These are phyloP conservation scores for Schizopygopsis pylzovi DNA, from an alignment of 2,797 vertebrate species.

Conservation along the genomic window DNA sequence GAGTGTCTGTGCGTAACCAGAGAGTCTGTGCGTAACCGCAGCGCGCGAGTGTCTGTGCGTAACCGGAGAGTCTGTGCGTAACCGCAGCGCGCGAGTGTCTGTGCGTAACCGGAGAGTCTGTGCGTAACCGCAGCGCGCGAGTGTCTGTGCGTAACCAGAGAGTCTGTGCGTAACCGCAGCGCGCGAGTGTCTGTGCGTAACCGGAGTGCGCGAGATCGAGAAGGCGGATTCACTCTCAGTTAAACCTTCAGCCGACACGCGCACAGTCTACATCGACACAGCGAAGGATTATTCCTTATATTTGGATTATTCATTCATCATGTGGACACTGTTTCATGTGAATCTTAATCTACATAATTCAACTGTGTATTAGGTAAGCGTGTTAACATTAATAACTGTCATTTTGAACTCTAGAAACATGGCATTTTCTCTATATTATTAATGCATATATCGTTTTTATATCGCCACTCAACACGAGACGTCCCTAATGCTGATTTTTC, in stretches of 20 bases:
- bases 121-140: no score
- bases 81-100: not conserved
- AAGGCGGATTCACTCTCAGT: not conserved
- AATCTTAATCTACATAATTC: not conserved
- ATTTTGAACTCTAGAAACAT: not conserved
- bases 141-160: not conserved
- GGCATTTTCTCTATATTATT: not conserved
- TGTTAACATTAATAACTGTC: not conserved
- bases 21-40: no score
- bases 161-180: no score
- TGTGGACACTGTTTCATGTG: not conserved
- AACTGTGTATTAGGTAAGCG: constrained; percentile 33
- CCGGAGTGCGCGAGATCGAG: not conserved
- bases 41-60: no score
- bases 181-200: not conserved
- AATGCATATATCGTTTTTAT: no score
- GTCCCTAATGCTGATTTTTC: not conserved
- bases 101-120: no score
- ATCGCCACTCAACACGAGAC: no score
- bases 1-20: not conserved
- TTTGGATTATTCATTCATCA: constrained; percentile 18
- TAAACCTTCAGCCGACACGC: not conserved
- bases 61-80: no score
- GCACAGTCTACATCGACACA: not conserved
- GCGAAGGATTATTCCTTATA: no score